Evolutionary conservation across 2,113 vertebrate species (phyloP), one percentile per base, ranked within the genome.

Genomic region (Sitta europaea): DNA sequence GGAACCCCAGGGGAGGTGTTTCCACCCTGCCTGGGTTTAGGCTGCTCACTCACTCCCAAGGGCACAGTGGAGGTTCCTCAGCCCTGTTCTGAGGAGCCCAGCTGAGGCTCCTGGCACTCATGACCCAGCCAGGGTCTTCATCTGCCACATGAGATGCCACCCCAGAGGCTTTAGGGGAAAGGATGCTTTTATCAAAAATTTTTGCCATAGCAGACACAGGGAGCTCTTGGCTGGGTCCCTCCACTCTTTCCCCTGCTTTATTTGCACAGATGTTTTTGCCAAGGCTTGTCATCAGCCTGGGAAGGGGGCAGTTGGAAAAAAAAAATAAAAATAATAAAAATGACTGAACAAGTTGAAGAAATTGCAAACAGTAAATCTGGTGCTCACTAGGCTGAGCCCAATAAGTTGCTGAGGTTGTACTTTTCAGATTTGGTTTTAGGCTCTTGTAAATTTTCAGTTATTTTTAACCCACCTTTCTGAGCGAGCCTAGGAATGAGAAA

Each of bases 191-290:
- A 88, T 68, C 92, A 71, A 84, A 80, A 14, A 20, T 76, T 93
- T 96, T 75, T 87, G 82, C 92, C 92, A 74, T 15, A 80, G 76
- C 90, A 88, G 78, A 90, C 57, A 40, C 54, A 54, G 57, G 25
- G 47, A 76, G 72, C 77, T 85, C 84, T 91, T 74, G 90, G 65
- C 72, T 20, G 5, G 65, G 77, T 90, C 61, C 40, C 63, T 94
- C 63, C 61, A 29, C 58, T 89, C 51, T 70, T 82, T 86, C 58
- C 42, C 55, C 82, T 67, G 55, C 88, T 97, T 95, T 98, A 96
- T 98, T 97, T 97, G 84, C 54, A 94, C 78, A 95, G 85, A 97
- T 97, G 94, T 96, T 97, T 98, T 93, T 92, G 75, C 92, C 92
- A 96, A 94, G 38, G n/a, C 73, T 83, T 97, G 70, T 97, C 93